Conservation (phyloP, 2,113 vertebrate genomes). For the Pachyramphus minor region DNA sequence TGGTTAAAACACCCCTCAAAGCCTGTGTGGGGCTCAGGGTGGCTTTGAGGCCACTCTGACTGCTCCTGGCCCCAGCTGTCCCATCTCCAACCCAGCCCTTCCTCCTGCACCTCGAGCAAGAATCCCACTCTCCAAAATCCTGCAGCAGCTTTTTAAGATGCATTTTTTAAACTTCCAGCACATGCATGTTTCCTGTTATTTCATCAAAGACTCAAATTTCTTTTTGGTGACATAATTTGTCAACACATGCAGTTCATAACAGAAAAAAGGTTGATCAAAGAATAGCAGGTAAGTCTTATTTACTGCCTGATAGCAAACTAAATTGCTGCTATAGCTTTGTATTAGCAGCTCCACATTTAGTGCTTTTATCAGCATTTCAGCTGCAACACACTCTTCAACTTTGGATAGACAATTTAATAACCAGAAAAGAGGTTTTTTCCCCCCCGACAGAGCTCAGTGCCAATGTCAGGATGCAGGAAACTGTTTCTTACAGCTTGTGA, state of each 20-base stretch:
- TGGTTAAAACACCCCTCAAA: background rate
- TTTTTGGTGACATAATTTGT: conserved; percentile 56
- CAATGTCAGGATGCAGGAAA: background rate
- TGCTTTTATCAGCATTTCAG: conserved; percentile 55
- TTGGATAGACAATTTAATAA: background rate
- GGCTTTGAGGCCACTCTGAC: background rate
- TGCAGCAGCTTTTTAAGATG: background rate
- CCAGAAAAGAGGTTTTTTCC: background rate
- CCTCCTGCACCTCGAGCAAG: background rate
- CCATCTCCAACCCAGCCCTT: background rate
- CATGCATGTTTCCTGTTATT: conserved; percentile 25
- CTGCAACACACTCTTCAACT: background rate
- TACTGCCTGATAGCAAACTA: conserved; percentile 1
- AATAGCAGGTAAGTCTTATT: conserved; percentile 50
- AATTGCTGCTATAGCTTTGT: conserved; percentile 27
- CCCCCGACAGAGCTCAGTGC: background rate
- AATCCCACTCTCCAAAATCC: background rate
- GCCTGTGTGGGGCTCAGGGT: background rate
- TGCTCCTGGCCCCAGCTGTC: background rate
- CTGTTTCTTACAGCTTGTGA: background rate
- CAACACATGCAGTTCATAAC: background rate
- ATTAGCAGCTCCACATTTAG: conserved; percentile 24
- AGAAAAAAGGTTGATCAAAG: conserved; percentile 59
- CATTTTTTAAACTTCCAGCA: background rate
- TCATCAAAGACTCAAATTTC: conserved; percentile 47